phyloP scores from a whole-genome alignment of 2,888 invertebrate genomes.

The Macrophya alboannulata region DNA sequence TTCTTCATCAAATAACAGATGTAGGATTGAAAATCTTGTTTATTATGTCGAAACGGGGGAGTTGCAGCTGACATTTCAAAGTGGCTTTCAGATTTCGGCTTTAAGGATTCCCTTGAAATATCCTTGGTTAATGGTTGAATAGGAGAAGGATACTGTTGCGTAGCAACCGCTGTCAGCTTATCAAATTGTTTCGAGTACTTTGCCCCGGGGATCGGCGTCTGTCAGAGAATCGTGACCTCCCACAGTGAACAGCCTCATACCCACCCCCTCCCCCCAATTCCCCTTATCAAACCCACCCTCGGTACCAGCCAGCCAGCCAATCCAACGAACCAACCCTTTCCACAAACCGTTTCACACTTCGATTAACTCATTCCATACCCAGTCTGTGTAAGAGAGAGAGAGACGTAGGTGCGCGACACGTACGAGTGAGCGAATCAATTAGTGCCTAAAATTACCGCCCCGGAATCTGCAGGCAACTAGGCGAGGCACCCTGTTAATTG shows the following conservation, averaged over 20 bases:
- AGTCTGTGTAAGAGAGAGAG: slow-evolving; percentile 32
- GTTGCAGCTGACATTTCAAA: slow-evolving; percentile 21
- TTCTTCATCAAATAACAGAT: background rate
- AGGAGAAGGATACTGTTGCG: slow-evolving; percentile 35
- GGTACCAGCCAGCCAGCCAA: background rate
- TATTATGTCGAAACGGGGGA: background rate
- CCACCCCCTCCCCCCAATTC: background rate
- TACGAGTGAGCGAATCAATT: slow-evolving; percentile 50
- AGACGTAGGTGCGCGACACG: slow-evolving; percentile 30
- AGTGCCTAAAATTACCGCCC: slow-evolving; percentile 41
- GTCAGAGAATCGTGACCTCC: slow-evolving; percentile 41
- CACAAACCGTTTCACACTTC: slow-evolving; percentile 50
- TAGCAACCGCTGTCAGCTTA: slow-evolving; percentile 41
- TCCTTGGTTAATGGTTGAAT: slow-evolving; percentile 21
- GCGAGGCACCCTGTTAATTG: slow-evolving; percentile 43
- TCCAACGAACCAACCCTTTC: slow-evolving; percentile 4
- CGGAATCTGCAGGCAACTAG: slow-evolving; percentile 34
- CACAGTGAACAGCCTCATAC: background rate
- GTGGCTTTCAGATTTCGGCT: slow-evolving; percentile 16
- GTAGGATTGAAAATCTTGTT: background rate
- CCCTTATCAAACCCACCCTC: background rate
- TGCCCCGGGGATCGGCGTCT: slow-evolving; percentile 41
- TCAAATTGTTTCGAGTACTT: slow-evolving; percentile 50
- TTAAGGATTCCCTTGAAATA: background rate
- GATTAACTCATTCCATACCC: slow-evolving; percentile 44